phyloP scores from a whole-genome alignment of 2,113 vertebrate genomes.

The Nothocercus nigrocapillus region DNA sequence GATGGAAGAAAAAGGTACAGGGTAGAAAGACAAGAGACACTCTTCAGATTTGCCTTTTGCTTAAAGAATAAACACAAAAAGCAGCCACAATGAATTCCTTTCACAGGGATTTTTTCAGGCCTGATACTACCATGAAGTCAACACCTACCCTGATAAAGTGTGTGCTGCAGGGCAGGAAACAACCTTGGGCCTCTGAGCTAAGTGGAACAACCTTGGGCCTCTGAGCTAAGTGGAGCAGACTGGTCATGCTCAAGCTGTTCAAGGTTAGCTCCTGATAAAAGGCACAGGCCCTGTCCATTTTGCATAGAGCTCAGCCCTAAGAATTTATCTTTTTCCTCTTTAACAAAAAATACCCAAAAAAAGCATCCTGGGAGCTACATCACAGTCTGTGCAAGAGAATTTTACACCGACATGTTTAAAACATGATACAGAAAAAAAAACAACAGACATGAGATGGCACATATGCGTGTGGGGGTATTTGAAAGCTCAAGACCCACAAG shows the following conservation, averaged over 20 bases:
- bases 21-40: background rate
- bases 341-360: background rate
- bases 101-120: background rate
- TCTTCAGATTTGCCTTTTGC: background rate
- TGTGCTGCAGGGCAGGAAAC: background rate
- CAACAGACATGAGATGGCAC: too few species aligned
- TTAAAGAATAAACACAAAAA: background rate
- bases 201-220: background rate
- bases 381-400: background rate
- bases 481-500: background rate
- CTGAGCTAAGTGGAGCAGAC: accelerated
- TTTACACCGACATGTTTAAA: background rate
- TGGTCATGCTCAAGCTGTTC: background rate
- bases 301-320: background rate
- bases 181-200: background rate
- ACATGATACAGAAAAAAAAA: too few species aligned
- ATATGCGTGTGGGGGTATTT: background rate
- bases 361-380: background rate
- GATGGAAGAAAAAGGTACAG: background rate
- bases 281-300: background rate
- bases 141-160: background rate
- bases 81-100: background rate
- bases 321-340: background rate
- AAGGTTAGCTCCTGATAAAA: background rate
- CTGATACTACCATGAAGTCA: background rate